Base-by-base conservation (phyloP, 2,888 invertebrate genomes). In the Clanis bilineata region DNA sequence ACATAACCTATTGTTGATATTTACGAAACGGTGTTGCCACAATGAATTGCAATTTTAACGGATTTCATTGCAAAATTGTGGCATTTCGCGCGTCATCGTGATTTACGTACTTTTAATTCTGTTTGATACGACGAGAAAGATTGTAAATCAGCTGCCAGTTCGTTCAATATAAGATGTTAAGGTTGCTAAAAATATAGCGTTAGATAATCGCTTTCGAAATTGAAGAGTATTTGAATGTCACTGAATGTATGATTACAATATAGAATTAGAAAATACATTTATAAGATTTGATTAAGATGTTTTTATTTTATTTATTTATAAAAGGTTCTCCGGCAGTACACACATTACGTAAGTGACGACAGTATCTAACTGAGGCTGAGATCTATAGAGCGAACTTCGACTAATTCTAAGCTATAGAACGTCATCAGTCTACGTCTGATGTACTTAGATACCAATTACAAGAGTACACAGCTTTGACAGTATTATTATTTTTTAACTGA, bases 141-240 rank as follows among this genome's bases (percentile, higher is more conserved):
- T 45, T 45, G 25, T 51, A 32, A 21, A 32, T 51, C 18, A 18
- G 18, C 21, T 18, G 47, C 32, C 18, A 18, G 18, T 32, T 18
- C 28, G 28, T 5, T 47, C 7, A 32, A 51, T 51, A 51, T 32
- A 32, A 51, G 15, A 51, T 51, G 28, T 51, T 51, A 9, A 9
- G n/a, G 21, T 18, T 10, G 18, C 51, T 51, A 51, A 51, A 51
- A 32, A 51, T 51, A 51, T 1, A 15, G 9, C 18, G 51, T 51
- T 51, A 51, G 51, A 51, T 51, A 51, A 51, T 51, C 51, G 32
- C 28, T 32, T 32, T 51, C 15, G 51, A 51, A 51, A 51, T 51
- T 28, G 47, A 7, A 18, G 51, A 32, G 15, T 45, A 23, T 51
- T 51, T 51, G 51, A 51, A 51, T 51, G 51, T 51, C 51, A 51